A percentile compares a stretch with the other conserved stretches of the same genome.
Conservation (phyloP, 2,113 vertebrate genomes). For the Pimephales promelas region DNA sequence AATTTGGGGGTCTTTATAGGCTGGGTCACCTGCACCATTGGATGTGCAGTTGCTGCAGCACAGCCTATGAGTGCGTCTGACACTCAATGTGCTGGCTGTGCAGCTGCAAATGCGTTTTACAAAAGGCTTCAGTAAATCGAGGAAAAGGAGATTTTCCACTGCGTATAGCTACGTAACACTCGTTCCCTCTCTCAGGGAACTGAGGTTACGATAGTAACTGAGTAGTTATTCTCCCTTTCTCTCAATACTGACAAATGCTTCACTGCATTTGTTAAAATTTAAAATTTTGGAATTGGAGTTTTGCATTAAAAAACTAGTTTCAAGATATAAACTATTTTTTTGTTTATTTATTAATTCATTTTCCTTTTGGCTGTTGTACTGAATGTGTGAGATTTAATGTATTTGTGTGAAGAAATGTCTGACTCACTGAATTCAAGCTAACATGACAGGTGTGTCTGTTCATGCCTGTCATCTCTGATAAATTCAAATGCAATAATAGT, state of each 20-base stretch:
- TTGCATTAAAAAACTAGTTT: not conserved
- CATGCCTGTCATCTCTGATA: not conserved
- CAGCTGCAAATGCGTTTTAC: too few species aligned
- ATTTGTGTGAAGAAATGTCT: not conserved
- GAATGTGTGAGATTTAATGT: not conserved
- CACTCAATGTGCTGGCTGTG: too few species aligned
- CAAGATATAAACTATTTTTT: not conserved
- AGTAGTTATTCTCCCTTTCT: not conserved
- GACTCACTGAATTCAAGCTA: not conserved
- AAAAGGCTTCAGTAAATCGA: too few species aligned
- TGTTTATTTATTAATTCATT: not conserved
- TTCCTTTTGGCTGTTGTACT: not conserved
- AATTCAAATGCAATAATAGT: not conserved
- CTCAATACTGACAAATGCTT: not conserved
- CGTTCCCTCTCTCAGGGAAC: too few species aligned
- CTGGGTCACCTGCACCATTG: too few species aligned
- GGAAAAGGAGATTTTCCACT: too few species aligned
- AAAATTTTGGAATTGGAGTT: not conserved
- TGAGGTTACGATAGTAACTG: too few species aligned
- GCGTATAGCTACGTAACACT: too few species aligned
- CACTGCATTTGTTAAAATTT: not conserved
- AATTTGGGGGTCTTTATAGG: too few species aligned
- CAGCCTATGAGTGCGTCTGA: too few species aligned
- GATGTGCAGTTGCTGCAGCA: too few species aligned
- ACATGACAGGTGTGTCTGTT: not conserved